phyloP scores from a whole-genome alignment of 2,113 vertebrate species.

The Mormyrus lacerda region DNA sequence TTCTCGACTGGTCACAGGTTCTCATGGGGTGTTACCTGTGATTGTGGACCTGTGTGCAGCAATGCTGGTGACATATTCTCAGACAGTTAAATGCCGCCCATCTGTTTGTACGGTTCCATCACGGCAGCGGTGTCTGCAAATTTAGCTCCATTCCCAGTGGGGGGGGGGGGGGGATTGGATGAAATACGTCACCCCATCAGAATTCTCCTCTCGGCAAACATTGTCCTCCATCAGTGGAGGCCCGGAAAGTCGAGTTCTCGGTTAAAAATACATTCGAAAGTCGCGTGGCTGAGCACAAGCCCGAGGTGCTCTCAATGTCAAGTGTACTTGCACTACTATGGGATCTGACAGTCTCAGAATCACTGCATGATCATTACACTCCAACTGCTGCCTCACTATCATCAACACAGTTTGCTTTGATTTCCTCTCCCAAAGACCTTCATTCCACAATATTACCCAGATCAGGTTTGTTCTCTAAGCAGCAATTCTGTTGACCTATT shows the following conservation, averaged over 20 bases:
- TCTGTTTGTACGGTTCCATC: background rate
- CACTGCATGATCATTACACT: background rate
- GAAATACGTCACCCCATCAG: background rate
- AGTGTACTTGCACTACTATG: background rate
- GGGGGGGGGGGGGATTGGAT: background rate
- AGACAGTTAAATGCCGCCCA: background rate
- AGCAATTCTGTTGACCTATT: background rate
- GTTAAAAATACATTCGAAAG: background rate
- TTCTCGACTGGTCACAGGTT: constrained; percentile 17
- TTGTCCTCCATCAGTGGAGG: background rate
- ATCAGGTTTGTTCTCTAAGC: background rate
- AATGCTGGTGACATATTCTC: too few species aligned
- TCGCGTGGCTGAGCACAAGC: background rate
- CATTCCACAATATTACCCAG: background rate
- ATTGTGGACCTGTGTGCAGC: background rate
- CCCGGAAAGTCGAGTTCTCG: background rate
- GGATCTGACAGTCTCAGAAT: background rate
- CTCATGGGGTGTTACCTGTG: background rate
- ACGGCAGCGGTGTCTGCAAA: too few species aligned
- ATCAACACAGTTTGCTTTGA: background rate
- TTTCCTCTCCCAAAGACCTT: background rate
- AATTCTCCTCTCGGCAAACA: background rate
- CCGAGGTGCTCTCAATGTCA: background rate
- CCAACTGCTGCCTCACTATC: background rate
- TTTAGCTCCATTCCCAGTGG: background rate